Percentiles rank a stretch among this genome's conserved stretches.
phyloP scores from a whole-genome alignment of 30 jellyfish, hydroid and myxozoan species.

The Chrysaora quinquecirrha region DNA sequence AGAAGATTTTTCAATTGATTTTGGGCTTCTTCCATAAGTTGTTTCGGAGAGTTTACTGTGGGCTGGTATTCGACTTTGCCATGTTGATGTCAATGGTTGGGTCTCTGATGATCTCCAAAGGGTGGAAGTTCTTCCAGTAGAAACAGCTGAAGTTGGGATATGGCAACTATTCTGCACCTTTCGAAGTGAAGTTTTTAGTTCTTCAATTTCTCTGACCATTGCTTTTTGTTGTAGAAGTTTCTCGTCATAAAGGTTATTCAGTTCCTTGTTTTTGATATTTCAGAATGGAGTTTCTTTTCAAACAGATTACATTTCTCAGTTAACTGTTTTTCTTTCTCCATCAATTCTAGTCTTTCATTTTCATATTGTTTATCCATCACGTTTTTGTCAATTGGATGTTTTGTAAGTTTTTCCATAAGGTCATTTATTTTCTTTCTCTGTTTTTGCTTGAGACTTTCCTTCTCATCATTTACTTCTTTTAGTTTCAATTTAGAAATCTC shows the following conservation, averaged over 20 bases:
- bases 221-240: conserved; percentile 39
- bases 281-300: conserved; percentile 33
- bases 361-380: conserved; percentile 1
- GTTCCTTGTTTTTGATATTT: conserved; percentile 18
- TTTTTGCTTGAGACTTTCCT: not conserved
- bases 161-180: not conserved
- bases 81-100: not conserved
- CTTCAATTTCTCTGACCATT: conserved; percentile 30
- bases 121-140: not conserved
- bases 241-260: conserved; percentile 37
- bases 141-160: not conserved
- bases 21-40: not conserved
- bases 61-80: not conserved
- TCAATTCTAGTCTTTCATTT: conserved; percentile 16
- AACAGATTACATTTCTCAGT: conserved; percentile 2
- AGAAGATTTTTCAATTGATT: not conserved
- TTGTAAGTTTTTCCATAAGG: conserved; percentile 17
- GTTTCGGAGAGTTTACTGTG: not conserved
- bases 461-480: conserved; percentile 21
- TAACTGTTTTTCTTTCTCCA: conserved; percentile 42
- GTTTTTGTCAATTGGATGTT: conserved; percentile 21
- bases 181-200: not conserved
- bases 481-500: conserved; percentile 10
- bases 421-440: conserved; percentile 30
- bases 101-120: not conserved